Evolutionary conservation across 2,113 vertebrate genomes (phyloP), one percentile per base, ranked within the genome.

Genomic region (Actenoides hombroni): DNA sequence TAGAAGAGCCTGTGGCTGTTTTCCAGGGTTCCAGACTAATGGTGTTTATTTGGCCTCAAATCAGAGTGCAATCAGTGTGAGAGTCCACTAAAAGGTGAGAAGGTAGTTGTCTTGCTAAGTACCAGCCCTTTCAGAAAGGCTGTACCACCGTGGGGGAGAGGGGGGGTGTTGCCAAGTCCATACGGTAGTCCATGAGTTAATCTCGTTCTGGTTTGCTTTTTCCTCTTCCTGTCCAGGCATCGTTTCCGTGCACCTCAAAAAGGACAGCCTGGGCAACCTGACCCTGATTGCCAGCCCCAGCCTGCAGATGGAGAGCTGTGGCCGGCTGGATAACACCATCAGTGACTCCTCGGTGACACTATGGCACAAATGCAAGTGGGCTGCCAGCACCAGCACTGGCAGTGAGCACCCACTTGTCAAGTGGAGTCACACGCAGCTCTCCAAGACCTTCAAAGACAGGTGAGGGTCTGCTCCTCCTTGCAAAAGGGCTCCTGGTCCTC

Each of bases 241-340:
- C 2, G 73, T 98, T 88, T 98, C 98, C 0, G 98, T 98, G 60
- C 86, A 92, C 51, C 97, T 98, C 86, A 94, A 37, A 74, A 98
- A 96, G 88, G 98, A 98, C 94, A 98, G 96, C 86, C 60, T 91
- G 0, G 98, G 98, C 77, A 97, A 96, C 44, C 88, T 97, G 83
- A 96, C 84, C 85, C 95, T 98, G 83, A 69, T 98, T 0, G 98
- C 98, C 51, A 97, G 57, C 80, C 98, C 98, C 3, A 28, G 80
- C 64, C 85, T 95, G 69, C 97, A 96, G 83, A n/a, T 59, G 0
- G 97, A 98, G 81, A 80, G 64, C 83, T 70, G 37, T 2, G 63
- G 51, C 54, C 70, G 79, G 53, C 85, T 96, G 86, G 88, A 97
- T 6, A 93, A 91, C 2, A 61, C 97, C 20, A 11, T 83, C 0